These are phyloP conservation scores for Eupeodes luniger DNA, from an alignment of 2,888 invertebrate species.

Conservation along the genomic window DNA sequence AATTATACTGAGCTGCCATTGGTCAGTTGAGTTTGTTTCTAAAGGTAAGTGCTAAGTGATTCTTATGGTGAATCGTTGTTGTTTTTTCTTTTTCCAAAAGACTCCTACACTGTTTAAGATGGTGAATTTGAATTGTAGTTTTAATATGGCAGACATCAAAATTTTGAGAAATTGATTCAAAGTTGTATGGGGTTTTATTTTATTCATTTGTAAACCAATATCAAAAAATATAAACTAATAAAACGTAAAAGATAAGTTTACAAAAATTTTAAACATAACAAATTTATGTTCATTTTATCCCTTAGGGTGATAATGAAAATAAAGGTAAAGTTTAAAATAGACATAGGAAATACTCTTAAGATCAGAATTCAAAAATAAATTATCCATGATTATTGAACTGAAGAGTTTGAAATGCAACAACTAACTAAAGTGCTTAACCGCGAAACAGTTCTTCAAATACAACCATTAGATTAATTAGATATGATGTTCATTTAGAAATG, in stretches of 20 bases:
- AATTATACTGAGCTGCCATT: slow-evolving; percentile 28
- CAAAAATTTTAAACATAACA: too few species aligned
- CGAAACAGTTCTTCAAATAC: background rate
- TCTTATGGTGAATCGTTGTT: too few species aligned
- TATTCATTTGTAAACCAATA: too few species aligned
- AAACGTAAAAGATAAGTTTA: too few species aligned
- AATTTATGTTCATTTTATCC: too few species aligned
- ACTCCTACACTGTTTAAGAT: background rate
- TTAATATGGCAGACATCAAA: background rate
- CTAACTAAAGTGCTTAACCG: slow-evolving; percentile 33
- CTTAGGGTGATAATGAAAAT: too few species aligned
- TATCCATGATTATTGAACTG: background rate
- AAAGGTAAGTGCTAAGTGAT: too few species aligned
- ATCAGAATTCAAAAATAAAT: too few species aligned
- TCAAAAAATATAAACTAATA: too few species aligned
- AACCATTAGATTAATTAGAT: background rate
- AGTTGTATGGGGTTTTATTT: too few species aligned
- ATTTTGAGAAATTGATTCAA: background rate
- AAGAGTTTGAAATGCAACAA: background rate
- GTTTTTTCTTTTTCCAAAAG: background rate
- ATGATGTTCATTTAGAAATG: background rate
- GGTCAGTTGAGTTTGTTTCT: slow-evolving; percentile 14
- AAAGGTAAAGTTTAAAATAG: too few species aligned
- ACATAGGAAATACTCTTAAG: too few species aligned
- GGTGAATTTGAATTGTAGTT: background rate